phyloP scores from a whole-genome alignment of 2,113 vertebrate genomes.

The Struthio camelus region DNA sequence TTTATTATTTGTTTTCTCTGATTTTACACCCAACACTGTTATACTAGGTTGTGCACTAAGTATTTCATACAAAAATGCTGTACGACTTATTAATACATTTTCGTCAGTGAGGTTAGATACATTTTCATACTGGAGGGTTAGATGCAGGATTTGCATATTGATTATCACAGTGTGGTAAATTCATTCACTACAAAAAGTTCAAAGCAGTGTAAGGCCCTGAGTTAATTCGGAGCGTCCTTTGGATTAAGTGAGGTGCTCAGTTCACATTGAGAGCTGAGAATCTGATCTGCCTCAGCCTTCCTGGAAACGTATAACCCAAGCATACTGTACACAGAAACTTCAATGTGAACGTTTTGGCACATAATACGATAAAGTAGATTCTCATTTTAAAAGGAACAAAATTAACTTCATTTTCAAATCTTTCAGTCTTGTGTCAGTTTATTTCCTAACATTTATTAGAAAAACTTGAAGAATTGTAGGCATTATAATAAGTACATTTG shows the following conservation, averaged over 20 bases:
- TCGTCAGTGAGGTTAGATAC: neutral
- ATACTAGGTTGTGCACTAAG: neutral
- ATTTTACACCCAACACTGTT: neutral
- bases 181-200: neutral
- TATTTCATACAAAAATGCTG: neutral
- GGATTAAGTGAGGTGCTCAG: neutral
- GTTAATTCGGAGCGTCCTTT: neutral
- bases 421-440: neutral
- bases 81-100: neutral
- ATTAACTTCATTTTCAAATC: neutral
- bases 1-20: neutral
- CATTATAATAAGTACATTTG: neutral
- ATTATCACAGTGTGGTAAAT: neutral
- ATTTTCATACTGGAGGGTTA: neutral
- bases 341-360: neutral
- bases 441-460: neutral
- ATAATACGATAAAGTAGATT: neutral
- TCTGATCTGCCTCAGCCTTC: neutral
- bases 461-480: neutral
- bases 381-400: neutral
- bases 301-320: neutral
- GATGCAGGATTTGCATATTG: neutral
- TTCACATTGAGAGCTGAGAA: neutral
- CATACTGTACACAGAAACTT: neutral
- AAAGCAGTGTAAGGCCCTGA: neutral